These are phyloP conservation scores for Hyles euphorbiae DNA, from an alignment of 1,140 invertebrate species.

Conservation along the genomic window DNA sequence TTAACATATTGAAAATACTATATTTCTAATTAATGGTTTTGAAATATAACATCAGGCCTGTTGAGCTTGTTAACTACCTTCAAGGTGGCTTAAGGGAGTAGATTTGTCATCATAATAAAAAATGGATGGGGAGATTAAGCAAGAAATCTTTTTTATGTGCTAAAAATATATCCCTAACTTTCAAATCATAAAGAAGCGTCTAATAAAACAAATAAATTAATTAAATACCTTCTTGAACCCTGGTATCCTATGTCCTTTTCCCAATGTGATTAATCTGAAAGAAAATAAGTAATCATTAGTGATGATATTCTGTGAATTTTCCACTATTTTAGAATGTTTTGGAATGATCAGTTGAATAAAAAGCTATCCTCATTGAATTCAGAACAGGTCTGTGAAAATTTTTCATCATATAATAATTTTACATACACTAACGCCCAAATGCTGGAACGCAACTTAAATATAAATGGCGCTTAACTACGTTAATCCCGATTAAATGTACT, in stretches of 20 bases:
- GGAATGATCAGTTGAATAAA: slow-evolving; percentile 2
- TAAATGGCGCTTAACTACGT: no score
- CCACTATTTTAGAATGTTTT: background rate
- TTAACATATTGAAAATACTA: no score
- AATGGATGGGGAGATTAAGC: background rate
- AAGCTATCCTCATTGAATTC: slow-evolving; percentile 22
- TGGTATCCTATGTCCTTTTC: background rate
- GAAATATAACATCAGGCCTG: slow-evolving; percentile 25
- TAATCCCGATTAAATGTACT: no score
- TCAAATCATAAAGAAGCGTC: no score
- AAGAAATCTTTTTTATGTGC: no score
- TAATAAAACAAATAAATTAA: no score
- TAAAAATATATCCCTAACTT: no score
- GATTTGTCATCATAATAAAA: slow-evolving; percentile 49
- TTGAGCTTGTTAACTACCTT: slow-evolving; percentile 42
- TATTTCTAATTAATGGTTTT: no score
- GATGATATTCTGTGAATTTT: background rate
- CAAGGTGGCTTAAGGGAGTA: slow-evolving; percentile 41
- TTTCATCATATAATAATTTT: slow-evolving; percentile 12
- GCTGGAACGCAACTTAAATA: no score
- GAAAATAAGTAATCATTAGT: background rate
- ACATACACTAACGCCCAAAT: background rate
- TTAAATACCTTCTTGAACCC: no score
- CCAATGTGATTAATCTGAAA: background rate
- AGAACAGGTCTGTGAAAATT: slow-evolving; percentile 29